phyloP scores from a whole-genome alignment of 2,113 vertebrate genomes.

The Pelecanus crispus region DNA sequence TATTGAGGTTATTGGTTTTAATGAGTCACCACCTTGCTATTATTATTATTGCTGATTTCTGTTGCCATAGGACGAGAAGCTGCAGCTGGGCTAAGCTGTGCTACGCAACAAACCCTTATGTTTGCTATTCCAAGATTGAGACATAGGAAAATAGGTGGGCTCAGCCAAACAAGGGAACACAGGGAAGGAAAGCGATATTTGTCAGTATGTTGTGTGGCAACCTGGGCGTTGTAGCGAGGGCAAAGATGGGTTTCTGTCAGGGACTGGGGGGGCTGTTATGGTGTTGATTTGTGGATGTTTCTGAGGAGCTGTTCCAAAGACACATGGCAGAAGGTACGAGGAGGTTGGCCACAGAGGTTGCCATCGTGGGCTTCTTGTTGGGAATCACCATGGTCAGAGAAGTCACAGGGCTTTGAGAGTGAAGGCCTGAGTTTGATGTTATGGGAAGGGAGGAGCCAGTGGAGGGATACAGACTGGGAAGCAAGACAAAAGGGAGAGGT shows the following conservation, averaged over 20 bases:
- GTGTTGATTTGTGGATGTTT: not conserved
- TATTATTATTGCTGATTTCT: conserved; percentile 24
- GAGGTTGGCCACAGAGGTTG: not conserved
- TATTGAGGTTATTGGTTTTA: conserved; percentile 59
- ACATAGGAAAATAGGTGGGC: not conserved
- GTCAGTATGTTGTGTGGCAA: not conserved
- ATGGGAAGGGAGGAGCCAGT: not conserved
- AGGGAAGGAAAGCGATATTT: not conserved
- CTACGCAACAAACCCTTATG: not conserved
- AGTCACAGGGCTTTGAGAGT: not conserved
- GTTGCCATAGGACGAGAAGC: conserved; percentile 22
- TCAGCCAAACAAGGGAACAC: not conserved
- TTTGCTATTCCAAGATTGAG: not conserved
- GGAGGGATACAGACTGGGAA: not conserved
- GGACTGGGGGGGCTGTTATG: not conserved
- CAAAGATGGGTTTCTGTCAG: not conserved
- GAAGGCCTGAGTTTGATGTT: not conserved
- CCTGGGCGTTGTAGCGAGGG: not conserved
- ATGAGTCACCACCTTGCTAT: conserved; percentile 53
- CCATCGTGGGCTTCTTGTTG: not conserved
- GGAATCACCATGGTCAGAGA: not conserved
- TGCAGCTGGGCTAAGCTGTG: conserved; percentile 28
- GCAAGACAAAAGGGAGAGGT: not conserved
- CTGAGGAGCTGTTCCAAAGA: not conserved
- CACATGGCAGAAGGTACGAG: rapidly evolving